Conservation (phyloP, 2,888 invertebrate species). For the Agriopis marginaria region DNA sequence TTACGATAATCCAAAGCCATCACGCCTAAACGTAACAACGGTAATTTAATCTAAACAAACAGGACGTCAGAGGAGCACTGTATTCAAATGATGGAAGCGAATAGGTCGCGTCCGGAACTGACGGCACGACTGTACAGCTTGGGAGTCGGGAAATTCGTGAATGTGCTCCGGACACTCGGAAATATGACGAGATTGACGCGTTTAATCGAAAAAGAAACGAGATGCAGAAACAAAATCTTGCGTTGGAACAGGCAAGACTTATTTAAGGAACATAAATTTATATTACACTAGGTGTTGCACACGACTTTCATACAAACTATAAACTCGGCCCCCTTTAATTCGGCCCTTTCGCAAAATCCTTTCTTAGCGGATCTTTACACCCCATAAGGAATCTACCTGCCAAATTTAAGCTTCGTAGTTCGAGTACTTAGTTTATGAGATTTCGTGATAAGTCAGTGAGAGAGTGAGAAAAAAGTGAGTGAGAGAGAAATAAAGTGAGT, state of each 20-base stretch:
- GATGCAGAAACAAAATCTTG: not conserved
- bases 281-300: too few species aligned
- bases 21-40: constrained; percentile 31
- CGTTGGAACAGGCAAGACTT: not conserved
- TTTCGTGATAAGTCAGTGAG: too few species aligned
- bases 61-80: constrained; percentile 56
- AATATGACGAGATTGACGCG: constrained; percentile 56
- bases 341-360: too few species aligned
- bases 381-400: too few species aligned
- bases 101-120: constrained; percentile 55
- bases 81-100: constrained; percentile 62
- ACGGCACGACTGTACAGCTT: constrained; percentile 42
- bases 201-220: constrained; percentile 69
- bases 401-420: too few species aligned
- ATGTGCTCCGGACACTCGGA: constrained; percentile 42
- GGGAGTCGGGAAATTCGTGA: constrained; percentile 33
- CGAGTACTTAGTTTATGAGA: too few species aligned
- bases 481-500: too few species aligned
- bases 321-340: too few species aligned
- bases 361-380: too few species aligned
- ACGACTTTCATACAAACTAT: too few species aligned
- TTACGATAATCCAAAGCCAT: constrained; percentile 22
- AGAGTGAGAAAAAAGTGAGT: too few species aligned
- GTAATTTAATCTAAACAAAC: constrained; percentile 61
- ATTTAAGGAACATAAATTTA: not conserved